Evolutionary conservation across 1,140 invertebrate species (phyloP).

Genomic region (Oedothorax gibbosus): DNA sequence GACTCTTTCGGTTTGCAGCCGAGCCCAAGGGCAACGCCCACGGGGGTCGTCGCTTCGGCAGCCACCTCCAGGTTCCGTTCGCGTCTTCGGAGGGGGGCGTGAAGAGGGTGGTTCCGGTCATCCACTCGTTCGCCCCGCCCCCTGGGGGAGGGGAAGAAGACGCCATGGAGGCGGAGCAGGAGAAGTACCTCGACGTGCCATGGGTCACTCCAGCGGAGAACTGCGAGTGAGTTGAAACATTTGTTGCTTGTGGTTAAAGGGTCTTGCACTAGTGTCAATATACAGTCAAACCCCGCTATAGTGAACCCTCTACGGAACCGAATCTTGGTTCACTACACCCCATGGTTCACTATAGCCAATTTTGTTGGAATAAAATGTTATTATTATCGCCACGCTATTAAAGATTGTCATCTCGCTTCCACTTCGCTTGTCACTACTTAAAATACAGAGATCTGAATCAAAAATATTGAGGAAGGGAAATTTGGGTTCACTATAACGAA

Average conservation of each 20-base stretch:
- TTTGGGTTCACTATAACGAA: too few relatives aligned
- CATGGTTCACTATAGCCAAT: too few relatives aligned
- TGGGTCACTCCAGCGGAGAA: slow-evolving; percentile 63
- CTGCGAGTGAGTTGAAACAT: slow-evolving; percentile 60
- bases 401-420: too few relatives aligned
- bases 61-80: slow-evolving; percentile 50
- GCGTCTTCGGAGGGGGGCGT: not conserved
- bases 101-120: slow-evolving; percentile 31
- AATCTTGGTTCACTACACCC: too few relatives aligned
- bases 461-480: too few relatives aligned
- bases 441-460: too few relatives aligned
- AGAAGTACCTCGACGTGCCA: slow-evolving; percentile 63
- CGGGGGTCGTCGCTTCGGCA: slow-evolving; percentile 21
- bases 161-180: slow-evolving; percentile 65
- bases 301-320: too few relatives aligned
- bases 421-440: too few relatives aligned
- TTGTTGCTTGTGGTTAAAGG: not conserved
- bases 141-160: slow-evolving; percentile 64
- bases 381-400: too few relatives aligned
- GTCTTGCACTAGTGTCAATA: too few relatives aligned
- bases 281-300: too few relatives aligned
- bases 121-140: slow-evolving; percentile 40
- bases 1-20: slow-evolving; percentile 7
- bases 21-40: slow-evolving; percentile 35
- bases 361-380: too few relatives aligned